Base-by-base conservation (phyloP, 1,140 invertebrate genomes). In the Ridgeia piscesae region DNA sequence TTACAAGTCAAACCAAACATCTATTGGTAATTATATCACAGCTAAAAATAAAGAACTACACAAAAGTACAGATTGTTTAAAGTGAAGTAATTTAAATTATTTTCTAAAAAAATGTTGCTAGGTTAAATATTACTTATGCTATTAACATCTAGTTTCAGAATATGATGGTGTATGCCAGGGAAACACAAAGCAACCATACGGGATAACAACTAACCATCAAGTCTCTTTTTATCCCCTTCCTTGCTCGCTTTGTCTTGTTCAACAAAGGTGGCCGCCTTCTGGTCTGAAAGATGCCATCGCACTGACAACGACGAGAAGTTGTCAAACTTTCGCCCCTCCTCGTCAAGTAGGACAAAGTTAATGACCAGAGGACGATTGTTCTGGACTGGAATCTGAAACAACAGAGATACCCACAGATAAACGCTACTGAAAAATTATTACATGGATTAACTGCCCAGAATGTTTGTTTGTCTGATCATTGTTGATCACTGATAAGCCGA, bases 231-330 rank as follows among this genome's bases (percentile, higher is more conserved):
- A 31, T 77, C 58, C 17, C 14, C 58, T 9, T 77, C 58, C 58
- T 31, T 77, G 17, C 58, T 77, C 11, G 58, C 58, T 77, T 77
- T 21, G 58, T 33, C 89, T 34, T 90, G 21, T 21, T 90, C 89
- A 34, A 90, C 89, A 90, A 90, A 90, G 89, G 1, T 90, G 89
- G 89, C 89, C n/a, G 34, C 34, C n/a, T 21, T 34, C 35, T 90
- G 50, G 50, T 92, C 89, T n/a, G 88, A 89, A 33, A 92, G 33
- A 33, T 89, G 35, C 92, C 92, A 92, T 11, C 89, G 88, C 35
- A 92, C 35, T 31, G 89, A 17, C 77, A 92, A 35, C 4, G 92
- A 92, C 1, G 92, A 92, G 92, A 92, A 92, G 77, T 92, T 92
- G 34, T 89, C 89, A 89, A 92, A 92, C 33, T 42, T 89, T 11